phyloP scores from a whole-genome alignment of 2,888 invertebrate genomes.

The Caenorhabditis auriculariae region DNA sequence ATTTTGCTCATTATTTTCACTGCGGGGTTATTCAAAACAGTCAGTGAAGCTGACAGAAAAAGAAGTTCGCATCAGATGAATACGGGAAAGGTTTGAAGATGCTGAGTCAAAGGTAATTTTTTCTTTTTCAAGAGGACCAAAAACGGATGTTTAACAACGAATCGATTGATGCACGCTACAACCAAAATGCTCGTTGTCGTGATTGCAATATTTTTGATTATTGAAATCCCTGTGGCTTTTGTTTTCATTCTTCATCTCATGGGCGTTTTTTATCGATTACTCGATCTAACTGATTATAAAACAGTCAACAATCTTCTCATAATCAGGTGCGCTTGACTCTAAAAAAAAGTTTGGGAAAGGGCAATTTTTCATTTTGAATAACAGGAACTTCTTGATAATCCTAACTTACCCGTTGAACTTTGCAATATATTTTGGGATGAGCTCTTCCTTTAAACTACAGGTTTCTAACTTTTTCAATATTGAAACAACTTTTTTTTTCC shows the following conservation, averaged over 20 bases:
- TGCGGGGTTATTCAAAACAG: constrained; percentile 14
- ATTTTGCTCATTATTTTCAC: constrained; percentile 33
- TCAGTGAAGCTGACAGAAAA: constrained; percentile 20
- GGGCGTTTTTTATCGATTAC: constrained; percentile 73
- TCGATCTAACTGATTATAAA: constrained; percentile 72
- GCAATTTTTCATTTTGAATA: constrained; percentile 54
- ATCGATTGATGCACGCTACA: constrained; percentile 21
- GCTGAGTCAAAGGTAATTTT: neutral
- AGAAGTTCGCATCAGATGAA: constrained; percentile 17
- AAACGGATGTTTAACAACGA: constrained; percentile 12
- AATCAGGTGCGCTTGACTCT: constrained; percentile 63
- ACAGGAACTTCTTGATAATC: constrained; percentile 86
- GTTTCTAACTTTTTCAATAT: constrained; percentile 10
- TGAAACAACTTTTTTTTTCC: constrained; percentile 1
- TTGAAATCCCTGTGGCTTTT: constrained; percentile 66
- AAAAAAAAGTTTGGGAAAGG: neutral
- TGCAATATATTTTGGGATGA: constrained; percentile 92
- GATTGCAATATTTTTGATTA: constrained; percentile 67
- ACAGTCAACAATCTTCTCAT: constrained; percentile 78
- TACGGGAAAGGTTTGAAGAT: constrained; percentile 1
- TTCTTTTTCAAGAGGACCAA: neutral
- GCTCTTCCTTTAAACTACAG: constrained; percentile 77
- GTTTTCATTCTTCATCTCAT: constrained; percentile 30
- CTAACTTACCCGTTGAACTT: constrained; percentile 85
- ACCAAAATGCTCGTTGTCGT: constrained; percentile 66